Conservation (phyloP, 1,140 invertebrate species). For the Cotesia vestalis region DNA sequence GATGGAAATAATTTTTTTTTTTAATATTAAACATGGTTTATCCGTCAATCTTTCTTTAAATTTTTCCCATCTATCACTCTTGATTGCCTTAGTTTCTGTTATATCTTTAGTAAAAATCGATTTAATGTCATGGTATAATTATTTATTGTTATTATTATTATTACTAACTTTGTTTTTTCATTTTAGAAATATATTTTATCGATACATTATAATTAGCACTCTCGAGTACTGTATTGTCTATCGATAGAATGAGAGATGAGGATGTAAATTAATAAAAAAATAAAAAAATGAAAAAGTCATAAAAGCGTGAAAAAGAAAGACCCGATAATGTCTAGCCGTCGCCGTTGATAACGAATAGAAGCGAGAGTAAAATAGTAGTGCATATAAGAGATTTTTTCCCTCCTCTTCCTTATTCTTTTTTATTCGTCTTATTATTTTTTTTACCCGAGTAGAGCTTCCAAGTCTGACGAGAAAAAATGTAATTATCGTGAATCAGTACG, state of each 20-base stretch:
- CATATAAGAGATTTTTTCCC: not conserved
- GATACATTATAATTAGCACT: too few species aligned
- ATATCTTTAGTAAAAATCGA: not conserved
- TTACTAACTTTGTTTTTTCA: not conserved
- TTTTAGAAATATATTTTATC: too few species aligned
- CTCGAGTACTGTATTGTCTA: too few species aligned
- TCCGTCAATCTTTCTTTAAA: constrained; percentile 21
- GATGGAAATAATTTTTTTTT: constrained; percentile 14
- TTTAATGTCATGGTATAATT: not conserved
- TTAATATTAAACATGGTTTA: not conserved
- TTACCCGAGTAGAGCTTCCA: too few species aligned
- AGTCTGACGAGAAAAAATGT: constrained; percentile 12
- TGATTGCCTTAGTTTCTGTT: not conserved
- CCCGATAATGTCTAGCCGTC: constrained; percentile 14
- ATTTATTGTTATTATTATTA: not conserved
- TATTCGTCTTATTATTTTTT: constrained; percentile 1
- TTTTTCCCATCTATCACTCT: constrained; percentile 19
- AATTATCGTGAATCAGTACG: constrained; percentile 18
- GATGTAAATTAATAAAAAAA: constrained; percentile 11
- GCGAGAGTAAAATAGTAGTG: constrained; percentile 8
- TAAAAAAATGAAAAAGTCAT: constrained; percentile 1
- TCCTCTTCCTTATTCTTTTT: not conserved
- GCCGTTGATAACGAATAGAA: not conserved
- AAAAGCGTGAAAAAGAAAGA: constrained; percentile 12
- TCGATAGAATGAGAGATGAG: constrained; percentile 9